Percentiles rank a stretch among this genome's conserved stretches.
Evolutionary conservation across 2,113 vertebrate genomes (phyloP).

Genomic region (Oceanodroma tethys): DNA sequence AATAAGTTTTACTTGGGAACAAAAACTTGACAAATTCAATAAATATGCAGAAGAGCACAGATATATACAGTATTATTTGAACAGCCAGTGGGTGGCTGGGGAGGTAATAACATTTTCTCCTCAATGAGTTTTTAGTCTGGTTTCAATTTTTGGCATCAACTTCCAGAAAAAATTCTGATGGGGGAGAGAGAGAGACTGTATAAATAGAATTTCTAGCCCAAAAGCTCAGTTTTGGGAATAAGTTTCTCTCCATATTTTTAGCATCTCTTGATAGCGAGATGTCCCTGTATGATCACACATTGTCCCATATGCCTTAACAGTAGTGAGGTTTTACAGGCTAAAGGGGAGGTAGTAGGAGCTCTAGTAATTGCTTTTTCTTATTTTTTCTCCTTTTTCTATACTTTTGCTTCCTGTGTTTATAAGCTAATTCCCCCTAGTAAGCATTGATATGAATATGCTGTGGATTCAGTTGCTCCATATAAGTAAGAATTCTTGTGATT

Average conservation of each 20-base stretch:
- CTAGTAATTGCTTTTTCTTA: not conserved
- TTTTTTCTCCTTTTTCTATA: not conserved
- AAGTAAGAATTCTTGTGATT: not conserved
- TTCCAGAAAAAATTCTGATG: slow-evolving; percentile 12
- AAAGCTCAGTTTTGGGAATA: not conserved
- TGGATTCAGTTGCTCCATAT: not conserved
- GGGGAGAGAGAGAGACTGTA: not conserved
- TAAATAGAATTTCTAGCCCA: not conserved
- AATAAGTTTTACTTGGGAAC: slow-evolving; percentile 63
- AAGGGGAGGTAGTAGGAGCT: not conserved
- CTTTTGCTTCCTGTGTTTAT: not conserved
- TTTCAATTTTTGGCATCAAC: slow-evolving; percentile 42
- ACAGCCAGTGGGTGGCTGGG: slow-evolving; percentile 35
- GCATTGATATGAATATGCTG: not conserved
- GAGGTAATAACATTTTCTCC: slow-evolving; percentile 32
- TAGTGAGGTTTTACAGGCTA: not conserved
- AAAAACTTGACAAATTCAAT: slow-evolving; percentile 61
- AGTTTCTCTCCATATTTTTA: not conserved
- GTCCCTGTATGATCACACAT: not conserved
- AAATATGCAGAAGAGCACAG: slow-evolving; percentile 48
- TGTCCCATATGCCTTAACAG: not conserved
- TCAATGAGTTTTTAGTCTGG: slow-evolving; percentile 51
- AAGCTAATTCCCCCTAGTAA: not conserved
- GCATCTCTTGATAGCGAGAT: not conserved
- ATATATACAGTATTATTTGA: slow-evolving; percentile 53